Evolutionary conservation across 2,797 vertebrate species (phyloP).

Genomic region (Neostethus bicornis): DNA sequence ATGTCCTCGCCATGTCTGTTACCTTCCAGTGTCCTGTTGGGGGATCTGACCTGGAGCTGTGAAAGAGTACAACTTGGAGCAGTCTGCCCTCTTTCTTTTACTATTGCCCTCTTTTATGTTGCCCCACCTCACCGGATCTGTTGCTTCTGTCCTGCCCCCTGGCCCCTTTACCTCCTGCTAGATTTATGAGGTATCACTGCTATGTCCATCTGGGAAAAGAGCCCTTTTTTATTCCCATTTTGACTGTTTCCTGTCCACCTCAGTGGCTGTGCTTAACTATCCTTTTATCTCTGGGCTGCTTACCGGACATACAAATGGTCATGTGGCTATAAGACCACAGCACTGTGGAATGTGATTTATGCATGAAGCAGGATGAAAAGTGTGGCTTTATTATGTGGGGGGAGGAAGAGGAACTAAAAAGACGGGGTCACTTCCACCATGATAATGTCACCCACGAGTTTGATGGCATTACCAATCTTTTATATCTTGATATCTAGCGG

Average conservation of each 20-base stretch:
- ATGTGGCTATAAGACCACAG: slow-evolving; percentile 54
- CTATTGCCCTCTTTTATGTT: slow-evolving; percentile 46
- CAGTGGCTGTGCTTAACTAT: slow-evolving; percentile 66
- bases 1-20: slow-evolving; percentile 76
- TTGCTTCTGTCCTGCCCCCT: slow-evolving; percentile 27
- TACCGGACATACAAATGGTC: slow-evolving; percentile 59
- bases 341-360: slow-evolving; percentile 70
- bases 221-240: slow-evolving; percentile 52
- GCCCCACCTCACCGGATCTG: slow-evolving; percentile 28
- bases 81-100: slow-evolving; percentile 54
- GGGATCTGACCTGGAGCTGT: slow-evolving; percentile 74
- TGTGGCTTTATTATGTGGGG: slow-evolving; percentile 57
- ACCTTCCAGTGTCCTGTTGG: slow-evolving; percentile 75
- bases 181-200: slow-evolving; percentile 73
- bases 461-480: slow-evolving; percentile 60
- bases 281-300: slow-evolving; percentile 59
- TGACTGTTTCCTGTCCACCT: slow-evolving; percentile 68
- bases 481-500: slow-evolving; percentile 42
- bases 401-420: slow-evolving; percentile 33
- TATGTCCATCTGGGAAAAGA: slow-evolving; percentile 53
- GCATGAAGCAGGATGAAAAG: slow-evolving; percentile 73
- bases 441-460: slow-evolving; percentile 61
- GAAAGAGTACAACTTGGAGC: slow-evolving; percentile 73
- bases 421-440: slow-evolving; percentile 46
- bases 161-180: slow-evolving; percentile 54